Evolutionary conservation across 2,888 invertebrate genomes (phyloP), one percentile per base, ranked within the genome.

Genomic region (Ornithoptera priamus): DNA sequence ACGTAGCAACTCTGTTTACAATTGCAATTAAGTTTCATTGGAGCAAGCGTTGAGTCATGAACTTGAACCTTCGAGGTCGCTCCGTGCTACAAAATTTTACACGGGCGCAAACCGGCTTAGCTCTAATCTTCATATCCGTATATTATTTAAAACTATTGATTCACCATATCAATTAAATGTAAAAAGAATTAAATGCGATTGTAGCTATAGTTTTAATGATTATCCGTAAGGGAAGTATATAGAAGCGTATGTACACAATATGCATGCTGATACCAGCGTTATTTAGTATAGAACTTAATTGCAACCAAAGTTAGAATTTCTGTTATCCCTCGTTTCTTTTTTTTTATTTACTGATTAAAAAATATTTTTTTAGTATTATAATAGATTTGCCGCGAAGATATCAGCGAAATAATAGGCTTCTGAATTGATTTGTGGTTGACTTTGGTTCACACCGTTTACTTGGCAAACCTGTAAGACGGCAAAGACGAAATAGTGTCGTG

Each of bases 1-100:
- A 53, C 53, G n/a, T n/a, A n/a, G n/a, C 7, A 53, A 53, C 8
- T 53, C n/a, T 58, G 57, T 58, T 58, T 58, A 58, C 57, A 58
- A 58, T 22, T 58, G 57, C 22, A 20, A 22, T 58, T 58, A 58
- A 58, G n/a, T 58, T 22, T 56, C 20, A 12, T 46, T 46, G 46
- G 15, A 46, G 53, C 6, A 53, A 53, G 53, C 53, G 53, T n/a
- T 22, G 15, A n/a, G 57, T n/a, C 57, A 15, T 58, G 22, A 58
- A 58, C 57, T 58, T 58, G 57, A 58, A 58, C 57, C n/a, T 12
- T 22, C 22, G 15, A 22, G 57, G 57, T 58, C 22, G 22, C 57
- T 58, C 12, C 22, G 57, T 22, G 20, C 57, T 58, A 20, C 57
- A 58, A 58, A 58, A 58, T 22, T 58, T 58, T 22, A 15, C 20